phyloP scores from a whole-genome alignment of 23 tunicate species.

The Trididemnum nubilum region DNA sequence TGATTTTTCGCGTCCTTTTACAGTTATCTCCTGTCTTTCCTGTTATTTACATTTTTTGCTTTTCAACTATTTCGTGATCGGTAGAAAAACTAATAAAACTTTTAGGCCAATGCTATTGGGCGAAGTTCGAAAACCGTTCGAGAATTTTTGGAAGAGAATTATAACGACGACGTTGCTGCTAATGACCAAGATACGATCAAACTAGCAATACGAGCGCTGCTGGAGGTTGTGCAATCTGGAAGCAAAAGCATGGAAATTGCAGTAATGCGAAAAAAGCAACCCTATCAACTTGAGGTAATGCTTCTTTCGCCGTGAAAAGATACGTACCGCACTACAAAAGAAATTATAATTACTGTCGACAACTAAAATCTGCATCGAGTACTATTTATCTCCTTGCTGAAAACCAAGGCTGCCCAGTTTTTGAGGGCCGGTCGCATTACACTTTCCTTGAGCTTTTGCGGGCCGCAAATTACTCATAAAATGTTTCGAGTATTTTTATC shows the following conservation, averaged over 20 bases:
- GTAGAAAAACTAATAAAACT: not conserved
- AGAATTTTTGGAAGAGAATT: conserved; percentile 91
- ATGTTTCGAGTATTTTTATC: no score
- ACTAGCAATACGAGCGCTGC: conserved; percentile 76
- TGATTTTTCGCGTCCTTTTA: no score
- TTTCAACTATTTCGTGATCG: no score
- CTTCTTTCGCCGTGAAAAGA: no score
- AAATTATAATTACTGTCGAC: not conserved
- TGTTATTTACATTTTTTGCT: no score
- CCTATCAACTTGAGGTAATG: conserved; percentile 52
- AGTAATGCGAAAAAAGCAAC: conserved; percentile 71
- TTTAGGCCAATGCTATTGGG: conserved; percentile 97
- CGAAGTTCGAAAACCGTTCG: conserved; percentile 98
- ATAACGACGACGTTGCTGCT: conserved; percentile 66
- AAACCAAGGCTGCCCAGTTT: no score
- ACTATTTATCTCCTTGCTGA: not conserved
- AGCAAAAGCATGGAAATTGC: conserved; percentile 99
- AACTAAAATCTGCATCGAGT: not conserved
- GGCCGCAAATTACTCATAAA: no score
- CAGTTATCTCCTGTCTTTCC: no score
- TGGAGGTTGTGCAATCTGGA: conserved; percentile 95
- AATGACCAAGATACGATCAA: conserved; percentile 68
- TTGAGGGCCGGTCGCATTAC: no score
- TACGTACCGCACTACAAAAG: no score
- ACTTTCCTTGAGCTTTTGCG: no score